phyloP scores from a whole-genome alignment of 2,113 vertebrate genomes.

The Cebus imitator region DNA sequence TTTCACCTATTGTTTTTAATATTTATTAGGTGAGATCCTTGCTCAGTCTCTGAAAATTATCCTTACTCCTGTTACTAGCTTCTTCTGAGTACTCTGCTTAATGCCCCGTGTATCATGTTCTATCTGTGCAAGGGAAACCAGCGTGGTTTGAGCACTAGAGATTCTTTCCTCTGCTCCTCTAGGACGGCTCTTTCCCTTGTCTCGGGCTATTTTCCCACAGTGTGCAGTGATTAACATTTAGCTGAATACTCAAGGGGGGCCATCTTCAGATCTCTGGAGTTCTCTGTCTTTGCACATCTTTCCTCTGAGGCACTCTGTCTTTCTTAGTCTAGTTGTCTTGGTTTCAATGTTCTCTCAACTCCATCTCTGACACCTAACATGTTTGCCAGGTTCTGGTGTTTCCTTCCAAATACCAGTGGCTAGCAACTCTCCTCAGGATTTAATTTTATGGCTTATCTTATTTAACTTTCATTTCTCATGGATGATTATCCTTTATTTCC shows the following conservation, averaged over 20 bases:
- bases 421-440: background rate
- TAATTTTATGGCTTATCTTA: background rate
- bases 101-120: background rate
- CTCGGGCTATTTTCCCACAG: background rate
- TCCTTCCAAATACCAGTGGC: fast-evolving
- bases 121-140: background rate
- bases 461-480: background rate
- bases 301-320: background rate
- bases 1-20: background rate
- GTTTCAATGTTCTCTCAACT: background rate
- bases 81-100: background rate
- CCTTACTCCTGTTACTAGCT: background rate
- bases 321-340: background rate
- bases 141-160: background rate
- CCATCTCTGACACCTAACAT: background rate
- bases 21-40: background rate
- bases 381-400: fast-evolving
- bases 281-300: background rate
- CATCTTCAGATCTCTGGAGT: background rate
- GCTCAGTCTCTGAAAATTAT: background rate
- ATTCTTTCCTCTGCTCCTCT: fast-evolving
- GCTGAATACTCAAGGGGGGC: background rate
- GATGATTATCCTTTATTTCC: background rate
- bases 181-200: background rate
- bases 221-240: background rate